Percentiles rank a stretch among this genome's conserved stretches.
phyloP scores from a whole-genome alignment of 2,797 vertebrate genomes.

The Melanitta fusca region DNA sequence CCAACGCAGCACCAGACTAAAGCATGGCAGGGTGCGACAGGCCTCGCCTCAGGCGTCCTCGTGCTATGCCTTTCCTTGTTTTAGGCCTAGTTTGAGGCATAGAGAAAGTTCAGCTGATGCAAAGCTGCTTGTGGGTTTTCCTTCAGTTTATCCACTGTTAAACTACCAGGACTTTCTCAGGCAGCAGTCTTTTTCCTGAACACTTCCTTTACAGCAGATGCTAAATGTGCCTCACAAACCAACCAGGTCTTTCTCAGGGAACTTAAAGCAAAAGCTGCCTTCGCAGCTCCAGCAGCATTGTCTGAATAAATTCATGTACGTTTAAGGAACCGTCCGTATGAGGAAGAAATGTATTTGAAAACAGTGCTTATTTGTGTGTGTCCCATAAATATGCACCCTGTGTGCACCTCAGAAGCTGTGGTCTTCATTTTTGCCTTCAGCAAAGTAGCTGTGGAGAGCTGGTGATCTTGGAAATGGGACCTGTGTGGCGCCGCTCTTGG shows the following conservation, averaged over 20 bases:
- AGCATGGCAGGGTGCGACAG: not conserved
- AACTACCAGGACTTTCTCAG: not conserved
- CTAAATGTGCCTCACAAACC: not conserved
- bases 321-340: not conserved
- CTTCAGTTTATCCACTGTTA: not conserved
- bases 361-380: fast-evolving
- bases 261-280: not conserved
- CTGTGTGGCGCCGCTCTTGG: not conserved
- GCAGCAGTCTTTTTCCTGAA: not conserved
- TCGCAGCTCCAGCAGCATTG: not conserved
- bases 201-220: not conserved
- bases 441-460: not conserved
- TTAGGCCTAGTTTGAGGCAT: not conserved
- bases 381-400: fast-evolving
- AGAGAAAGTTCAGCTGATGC: not conserved
- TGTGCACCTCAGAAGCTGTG: fast-evolving
- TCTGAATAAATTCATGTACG: not conserved
- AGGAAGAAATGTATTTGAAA: not conserved
- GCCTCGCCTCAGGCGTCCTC: not conserved
- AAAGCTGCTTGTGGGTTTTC: not conserved
- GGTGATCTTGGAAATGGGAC: not conserved
- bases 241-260: not conserved
- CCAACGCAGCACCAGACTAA: not conserved
- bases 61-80: not conserved
- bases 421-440: not conserved